Base-by-base conservation (phyloP, 2,113 vertebrate genomes). In the Prunella himalayana region DNA sequence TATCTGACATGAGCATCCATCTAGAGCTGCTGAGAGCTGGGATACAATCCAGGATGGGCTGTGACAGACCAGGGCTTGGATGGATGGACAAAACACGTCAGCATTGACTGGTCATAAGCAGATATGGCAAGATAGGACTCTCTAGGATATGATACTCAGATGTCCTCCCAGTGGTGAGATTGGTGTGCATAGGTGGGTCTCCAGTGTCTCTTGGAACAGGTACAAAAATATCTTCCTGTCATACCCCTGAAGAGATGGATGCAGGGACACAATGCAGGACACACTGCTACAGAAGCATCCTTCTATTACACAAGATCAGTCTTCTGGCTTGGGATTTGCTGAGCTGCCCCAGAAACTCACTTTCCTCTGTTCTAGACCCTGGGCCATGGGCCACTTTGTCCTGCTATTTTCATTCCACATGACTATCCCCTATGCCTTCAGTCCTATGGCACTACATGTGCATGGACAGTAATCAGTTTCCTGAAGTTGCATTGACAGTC, bases 161-260 rank as follows among this genome's bases (percentile, higher is more conserved):
- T 54, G 3, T 45, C 23, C 60, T 77, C 25, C 20, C 14, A 7
- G 13, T 1, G 1, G 13, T 0, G 0, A 61, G n/a, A 39, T 1
- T 4, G 1, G 17, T 2, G 1, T 23, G 8, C 25, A 81, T 4
- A 28, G 20, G 13, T 1, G 61, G 25, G 10, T 20, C 15, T n/a
- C 66, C 57, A 31, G 18, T 7, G 2, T 53, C 44, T 57, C 31
- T 7, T 86, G 21, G 27, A 22, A 41, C 1, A 4, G 7, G 24
- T 77, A 27, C 16, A 61, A 85, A 56, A 66, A 44, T 72, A 3
- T 47, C 9, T 50, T 44, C 10, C 19, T 83, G 23, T 54, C 13
- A 39, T 42, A 35, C 4, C 16, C 7, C 35, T 10, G 22, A 27
- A 21, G 15, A 60, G 10, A 61, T 2, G 16, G 9, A 21, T 23